Conservation (phyloP, 2,797 vertebrate species). For the Leucoraja ocellata region DNA sequence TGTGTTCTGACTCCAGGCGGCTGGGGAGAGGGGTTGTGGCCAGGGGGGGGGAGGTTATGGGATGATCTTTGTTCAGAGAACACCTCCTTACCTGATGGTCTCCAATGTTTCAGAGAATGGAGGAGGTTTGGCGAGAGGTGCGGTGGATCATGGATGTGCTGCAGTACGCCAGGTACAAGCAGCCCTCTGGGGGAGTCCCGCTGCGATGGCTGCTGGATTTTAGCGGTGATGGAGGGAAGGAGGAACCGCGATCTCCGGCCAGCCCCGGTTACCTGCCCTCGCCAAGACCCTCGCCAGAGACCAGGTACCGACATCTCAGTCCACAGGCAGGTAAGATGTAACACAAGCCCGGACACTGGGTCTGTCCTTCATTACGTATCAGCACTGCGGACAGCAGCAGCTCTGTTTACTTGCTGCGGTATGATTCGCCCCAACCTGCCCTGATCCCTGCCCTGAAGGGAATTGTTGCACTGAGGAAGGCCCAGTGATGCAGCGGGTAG, state of each 20-base stretch:
- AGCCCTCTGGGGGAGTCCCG: conserved; percentile 69
- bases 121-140: conserved; percentile 83
- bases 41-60: neutral
- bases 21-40: neutral
- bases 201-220: conserved; percentile 72
- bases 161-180: conserved; percentile 83
- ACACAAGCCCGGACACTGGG: no score
- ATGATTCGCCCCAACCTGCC: neutral
- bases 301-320: conserved; percentile 61
- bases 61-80: neutral
- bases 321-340: conserved; percentile 54
- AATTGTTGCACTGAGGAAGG: no score
- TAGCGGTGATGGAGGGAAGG: conserved; percentile 56
- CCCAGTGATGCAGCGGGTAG: no score
- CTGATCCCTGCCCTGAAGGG: no score
- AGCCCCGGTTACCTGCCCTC: conserved; percentile 76
- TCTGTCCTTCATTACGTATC: conserved; percentile 3
- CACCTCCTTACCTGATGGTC: neutral
- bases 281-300: conserved; percentile 70
- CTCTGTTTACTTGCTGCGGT: no score
- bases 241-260: conserved; percentile 63
- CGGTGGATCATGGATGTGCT: conserved; percentile 85
- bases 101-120: conserved; percentile 69
- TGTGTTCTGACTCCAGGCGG: neutral
- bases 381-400: no score